Percentiles rank a stretch among this genome's conserved stretches.
These are phyloP conservation scores for Engraulis encrasicolus DNA, from an alignment of 2,113 vertebrate species.

Conservation along the genomic window DNA sequence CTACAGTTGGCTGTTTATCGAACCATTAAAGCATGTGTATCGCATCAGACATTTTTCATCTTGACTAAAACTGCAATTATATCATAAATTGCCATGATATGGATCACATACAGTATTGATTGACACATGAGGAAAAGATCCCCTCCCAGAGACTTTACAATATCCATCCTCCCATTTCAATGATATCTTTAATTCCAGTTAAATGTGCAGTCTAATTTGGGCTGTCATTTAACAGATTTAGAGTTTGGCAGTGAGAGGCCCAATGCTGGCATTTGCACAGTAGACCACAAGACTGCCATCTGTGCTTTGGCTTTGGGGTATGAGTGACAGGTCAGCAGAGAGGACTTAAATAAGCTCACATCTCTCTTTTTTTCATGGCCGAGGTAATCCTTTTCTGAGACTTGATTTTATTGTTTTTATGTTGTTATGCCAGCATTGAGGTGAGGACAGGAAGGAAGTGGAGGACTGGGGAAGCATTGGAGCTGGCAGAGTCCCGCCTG, in stretches of 20 bases:
- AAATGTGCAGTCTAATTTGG: background rate
- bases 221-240: background rate
- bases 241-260: background rate
- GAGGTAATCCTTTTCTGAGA: background rate
- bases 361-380: background rate
- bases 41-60: background rate
- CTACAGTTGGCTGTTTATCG: background rate
- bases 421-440: too few relatives aligned
- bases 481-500: too few relatives aligned
- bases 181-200: background rate
- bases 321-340: background rate
- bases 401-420: background rate
- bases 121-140: background rate
- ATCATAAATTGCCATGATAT: background rate
- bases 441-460: too few relatives aligned
- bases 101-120: background rate
- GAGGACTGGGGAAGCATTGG: too few relatives aligned
- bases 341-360: background rate
- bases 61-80: background rate
- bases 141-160: background rate
- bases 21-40: background rate
- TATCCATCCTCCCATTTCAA: background rate
- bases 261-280: background rate
- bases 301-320: background rate
- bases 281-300: background rate